A percentile compares a stretch with the other conserved stretches of the same genome.
These are phyloP conservation scores for Calonectris borealis DNA, from an alignment of 2,113 vertebrate genomes.

Conservation along the genomic window DNA sequence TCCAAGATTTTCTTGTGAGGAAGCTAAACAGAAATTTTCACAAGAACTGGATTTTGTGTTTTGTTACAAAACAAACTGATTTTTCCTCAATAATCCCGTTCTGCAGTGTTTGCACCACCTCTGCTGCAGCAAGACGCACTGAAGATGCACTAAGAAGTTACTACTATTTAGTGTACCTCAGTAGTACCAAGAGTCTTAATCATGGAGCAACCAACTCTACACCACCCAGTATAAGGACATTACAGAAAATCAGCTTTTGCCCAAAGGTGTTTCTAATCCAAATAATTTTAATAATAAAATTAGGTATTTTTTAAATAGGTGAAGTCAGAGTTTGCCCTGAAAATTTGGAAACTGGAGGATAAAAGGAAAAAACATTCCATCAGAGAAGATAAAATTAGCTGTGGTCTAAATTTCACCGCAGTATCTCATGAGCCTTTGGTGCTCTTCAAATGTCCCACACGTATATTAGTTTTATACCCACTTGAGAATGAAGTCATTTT, in stretches of 20 bases:
- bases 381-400: slow-evolving; percentile 59
- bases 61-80: not conserved
- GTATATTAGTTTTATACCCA: slow-evolving; percentile 61
- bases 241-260: not conserved
- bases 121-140: not conserved
- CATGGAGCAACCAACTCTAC: not conserved
- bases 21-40: not conserved
- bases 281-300: not conserved
- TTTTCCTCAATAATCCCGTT: not conserved
- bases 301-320: not conserved
- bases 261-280: not conserved
- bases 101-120: not conserved
- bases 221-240: not conserved
- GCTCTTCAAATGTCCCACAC: slow-evolving; percentile 58
- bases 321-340: not conserved
- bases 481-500: slow-evolving; percentile 60
- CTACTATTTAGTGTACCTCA: not conserved
- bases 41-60: not conserved
- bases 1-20: not conserved
- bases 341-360: not conserved
- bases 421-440: slow-evolving; percentile 60
- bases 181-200: not conserved
- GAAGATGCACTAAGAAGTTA: not conserved
- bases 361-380: slow-evolving; percentile 17
- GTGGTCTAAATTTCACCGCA: slow-evolving; percentile 47